Base-by-base conservation (phyloP, 2,888 invertebrate genomes). In the Thelaira solivaga region DNA sequence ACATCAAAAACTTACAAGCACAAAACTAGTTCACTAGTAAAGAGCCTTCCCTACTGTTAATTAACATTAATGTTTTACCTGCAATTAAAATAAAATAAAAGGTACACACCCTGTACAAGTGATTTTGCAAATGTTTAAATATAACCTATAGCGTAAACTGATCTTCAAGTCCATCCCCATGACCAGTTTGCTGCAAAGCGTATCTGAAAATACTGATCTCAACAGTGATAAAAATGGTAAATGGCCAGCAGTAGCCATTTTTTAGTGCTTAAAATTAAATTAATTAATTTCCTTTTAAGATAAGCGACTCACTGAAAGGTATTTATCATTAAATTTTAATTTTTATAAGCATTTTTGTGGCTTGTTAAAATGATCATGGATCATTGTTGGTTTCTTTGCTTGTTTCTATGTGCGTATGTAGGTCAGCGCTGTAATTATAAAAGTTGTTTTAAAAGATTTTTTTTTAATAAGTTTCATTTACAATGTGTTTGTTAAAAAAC, bases 291-390 rank as follows among this genome's bases (percentile, higher is more conserved):
- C 67, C 53, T 75, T 68, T 45, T 43, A 29, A 36, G 31, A 29
- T 31, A 47, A n/a, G 26, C 53, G 61, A 47, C 22, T 53, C 31
- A 67, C 39, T 67, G 39, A 62, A 75, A 68, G 74, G 67, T 53
- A 75, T 75, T 75, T 62, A 75, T 61, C 61, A 53, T 68, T 61
- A 53, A 73, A 55, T 62, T 75, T 68, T 61, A 61, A 68, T 68
- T 68, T 73, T 59, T 55, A 39, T 64, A 41, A 71, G 45, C 41
- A 71, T 64, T 55, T 45, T 59, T 67, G 36, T 61, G 36, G 24
- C 29, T 62, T 53, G 67, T 64, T 64, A 47, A 69, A 57, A 18
- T n/a, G 67, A 75, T 75, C 67, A 75, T 62, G 67, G 45, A 61
- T 68, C 67, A 68, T 62, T 67, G 57, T 65, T 41, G 0, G 26